phyloP scores from a whole-genome alignment of 1,140 invertebrate genomes.

The Drosophila punjabiensis region DNA sequence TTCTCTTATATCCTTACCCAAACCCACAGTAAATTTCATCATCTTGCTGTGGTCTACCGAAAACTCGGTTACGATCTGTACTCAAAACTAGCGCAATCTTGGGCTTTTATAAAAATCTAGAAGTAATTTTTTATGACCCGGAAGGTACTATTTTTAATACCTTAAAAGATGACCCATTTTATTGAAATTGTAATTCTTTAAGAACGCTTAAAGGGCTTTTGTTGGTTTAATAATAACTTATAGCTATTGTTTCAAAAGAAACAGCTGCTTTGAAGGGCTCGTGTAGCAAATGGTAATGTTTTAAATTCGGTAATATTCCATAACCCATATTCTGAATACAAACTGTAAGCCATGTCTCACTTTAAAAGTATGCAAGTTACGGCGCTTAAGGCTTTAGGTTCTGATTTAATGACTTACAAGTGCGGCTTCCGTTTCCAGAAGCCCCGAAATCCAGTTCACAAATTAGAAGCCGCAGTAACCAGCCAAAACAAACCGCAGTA shows the following conservation, averaged over 20 bases:
- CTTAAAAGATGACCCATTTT: slow-evolving; percentile 29
- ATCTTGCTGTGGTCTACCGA: slow-evolving; percentile 34
- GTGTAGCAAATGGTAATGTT: not conserved
- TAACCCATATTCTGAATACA: not conserved
- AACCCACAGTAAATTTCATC: slow-evolving; percentile 46
- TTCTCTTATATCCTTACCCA: slow-evolving; percentile 41
- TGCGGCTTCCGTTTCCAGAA: slow-evolving; percentile 28
- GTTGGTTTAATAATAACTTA: not conserved
- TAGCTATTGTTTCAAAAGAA: not conserved
- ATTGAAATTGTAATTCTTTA: not conserved
- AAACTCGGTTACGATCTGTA: slow-evolving; percentile 23
- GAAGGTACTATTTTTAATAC: slow-evolving; percentile 15
- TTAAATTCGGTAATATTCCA: slow-evolving; percentile 17
- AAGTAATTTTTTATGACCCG: not conserved
- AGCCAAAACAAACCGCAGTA: slow-evolving; percentile 53
- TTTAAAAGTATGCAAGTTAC: slow-evolving; percentile 6
- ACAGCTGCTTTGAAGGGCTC: not conserved
- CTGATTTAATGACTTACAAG: slow-evolving; percentile 69
- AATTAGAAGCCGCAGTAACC: slow-evolving; percentile 68
- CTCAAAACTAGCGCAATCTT: not conserved
- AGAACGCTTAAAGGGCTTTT: slow-evolving; percentile 7
- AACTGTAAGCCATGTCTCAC: not conserved
- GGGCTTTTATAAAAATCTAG: slow-evolving; percentile 44
- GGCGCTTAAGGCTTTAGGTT: slow-evolving; percentile 2
- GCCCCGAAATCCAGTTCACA: slow-evolving; percentile 67